Percentiles rank a stretch among this genome's conserved stretches.
Evolutionary conservation across 2,113 vertebrate species (phyloP).

Genomic region (Eptesicus fuscus): DNA sequence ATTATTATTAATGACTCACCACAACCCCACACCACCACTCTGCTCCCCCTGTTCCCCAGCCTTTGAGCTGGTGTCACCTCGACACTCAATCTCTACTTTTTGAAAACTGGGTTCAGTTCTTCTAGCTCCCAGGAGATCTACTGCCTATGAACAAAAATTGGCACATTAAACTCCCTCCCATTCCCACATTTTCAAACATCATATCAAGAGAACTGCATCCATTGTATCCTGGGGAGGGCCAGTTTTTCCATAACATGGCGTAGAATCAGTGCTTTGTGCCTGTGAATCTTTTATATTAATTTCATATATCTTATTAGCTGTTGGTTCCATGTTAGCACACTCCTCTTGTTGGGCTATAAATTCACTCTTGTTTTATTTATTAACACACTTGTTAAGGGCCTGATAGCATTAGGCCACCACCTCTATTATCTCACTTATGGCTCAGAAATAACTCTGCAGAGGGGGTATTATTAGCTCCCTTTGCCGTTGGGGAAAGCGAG

Average conservation of each 20-base stretch:
- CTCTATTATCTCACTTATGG: not conserved
- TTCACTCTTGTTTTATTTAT: slow-evolving; percentile 18
- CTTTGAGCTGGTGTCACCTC: not conserved
- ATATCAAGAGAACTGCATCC: not conserved
- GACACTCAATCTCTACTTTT: not conserved
- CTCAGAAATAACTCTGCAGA: not conserved
- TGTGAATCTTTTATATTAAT: not conserved
- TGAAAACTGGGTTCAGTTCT: not conserved
- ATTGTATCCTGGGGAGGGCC: not conserved
- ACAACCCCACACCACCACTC: rapidly evolving
- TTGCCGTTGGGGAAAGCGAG: not conserved
- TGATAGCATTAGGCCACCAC: not conserved
- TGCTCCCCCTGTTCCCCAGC: not conserved
- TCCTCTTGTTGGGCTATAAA: not conserved
- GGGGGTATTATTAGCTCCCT: not conserved
- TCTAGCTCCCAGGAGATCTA: not conserved
- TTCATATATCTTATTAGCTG: not conserved
- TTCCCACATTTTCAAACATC: not conserved
- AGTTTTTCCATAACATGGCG: not conserved
- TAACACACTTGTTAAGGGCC: slow-evolving; percentile 8
- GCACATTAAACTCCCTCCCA: not conserved
- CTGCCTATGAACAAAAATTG: not conserved
- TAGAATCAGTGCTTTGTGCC: not conserved
- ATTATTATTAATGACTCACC: not conserved
- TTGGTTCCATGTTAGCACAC: not conserved